These are phyloP conservation scores for Hemiprocne comata DNA, from an alignment of 2,113 vertebrate species.

Conservation along the genomic window DNA sequence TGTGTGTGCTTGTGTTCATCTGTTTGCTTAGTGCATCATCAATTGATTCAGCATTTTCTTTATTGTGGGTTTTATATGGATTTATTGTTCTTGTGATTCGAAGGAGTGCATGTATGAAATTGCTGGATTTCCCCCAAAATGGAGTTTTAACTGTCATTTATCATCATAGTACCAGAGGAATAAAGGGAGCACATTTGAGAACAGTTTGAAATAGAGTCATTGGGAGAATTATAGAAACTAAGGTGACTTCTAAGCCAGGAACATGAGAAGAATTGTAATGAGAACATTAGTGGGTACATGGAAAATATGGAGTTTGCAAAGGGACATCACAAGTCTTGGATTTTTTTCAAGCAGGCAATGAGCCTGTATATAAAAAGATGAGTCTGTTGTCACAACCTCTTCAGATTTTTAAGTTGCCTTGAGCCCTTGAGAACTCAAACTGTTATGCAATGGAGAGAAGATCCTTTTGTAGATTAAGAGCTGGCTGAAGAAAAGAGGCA, in stretches of 20 bases:
- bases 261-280: neutral
- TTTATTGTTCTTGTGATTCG: neutral
- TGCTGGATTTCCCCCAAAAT: neutral
- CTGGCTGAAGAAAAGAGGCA: neutral
- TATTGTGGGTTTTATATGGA: neutral
- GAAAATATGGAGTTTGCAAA: neutral
- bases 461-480: neutral
- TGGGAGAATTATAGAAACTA: neutral
- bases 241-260: neutral
- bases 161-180: neutral
- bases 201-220: neutral
- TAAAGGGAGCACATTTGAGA: neutral
- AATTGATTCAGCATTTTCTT: neutral
- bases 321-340: neutral
- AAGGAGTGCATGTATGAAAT: neutral
- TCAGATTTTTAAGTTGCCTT: slow-evolving; percentile 2
- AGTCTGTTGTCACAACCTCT: neutral
- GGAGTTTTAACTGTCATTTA: neutral
- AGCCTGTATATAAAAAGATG: neutral
- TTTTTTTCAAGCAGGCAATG: neutral
- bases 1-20: neutral
- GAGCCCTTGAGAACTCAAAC: neutral
- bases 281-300: neutral
- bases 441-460: neutral
- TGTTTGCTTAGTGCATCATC: neutral